phyloP scores from a whole-genome alignment of 2,888 invertebrate genomes.

The Mesopsocus fuscifrons region DNA sequence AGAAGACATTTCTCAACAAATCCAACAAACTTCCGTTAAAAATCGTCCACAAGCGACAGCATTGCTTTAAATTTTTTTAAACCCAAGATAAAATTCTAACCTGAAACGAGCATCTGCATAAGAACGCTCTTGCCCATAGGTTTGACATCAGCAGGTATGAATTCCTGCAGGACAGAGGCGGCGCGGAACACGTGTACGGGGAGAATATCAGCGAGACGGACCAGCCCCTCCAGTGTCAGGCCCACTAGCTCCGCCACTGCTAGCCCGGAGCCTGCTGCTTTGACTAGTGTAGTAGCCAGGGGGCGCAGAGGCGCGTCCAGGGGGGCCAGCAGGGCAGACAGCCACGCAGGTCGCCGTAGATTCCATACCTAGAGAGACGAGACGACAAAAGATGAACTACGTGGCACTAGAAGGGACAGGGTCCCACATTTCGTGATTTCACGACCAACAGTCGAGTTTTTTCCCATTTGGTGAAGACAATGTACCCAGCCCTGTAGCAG shows the following conservation, averaged over 20 bases:
- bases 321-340: slow-evolving; percentile 47
- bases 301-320: slow-evolving; percentile 40
- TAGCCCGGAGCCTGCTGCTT: slow-evolving; percentile 31
- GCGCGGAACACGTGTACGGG: slow-evolving; percentile 34
- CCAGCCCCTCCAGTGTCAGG: slow-evolving; percentile 46
- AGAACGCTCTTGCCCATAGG: slow-evolving; percentile 52
- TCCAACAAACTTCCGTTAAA: too few relatives aligned
- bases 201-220: slow-evolving; percentile 46
- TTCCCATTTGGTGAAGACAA: slow-evolving; percentile 4
- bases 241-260: slow-evolving; percentile 28
- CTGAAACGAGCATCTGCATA: slow-evolving; percentile 48
- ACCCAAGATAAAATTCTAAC: too few relatives aligned
- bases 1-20: too few relatives aligned
- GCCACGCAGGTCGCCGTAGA: slow-evolving; percentile 57
- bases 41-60: too few relatives aligned
- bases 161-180: slow-evolving; percentile 40
- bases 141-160: slow-evolving; percentile 45
- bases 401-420: too few relatives aligned
- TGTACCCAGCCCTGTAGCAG: too few relatives aligned
- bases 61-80: too few relatives aligned
- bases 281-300: slow-evolving; percentile 44
- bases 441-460: too few relatives aligned
- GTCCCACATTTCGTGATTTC: too few relatives aligned
- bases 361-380: slow-evolving; percentile 64
- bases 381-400: not conserved